Percentiles rank a stretch among this genome's conserved stretches.
Conservation (phyloP, 2,888 invertebrate genomes). For the Cetonia aurata region DNA sequence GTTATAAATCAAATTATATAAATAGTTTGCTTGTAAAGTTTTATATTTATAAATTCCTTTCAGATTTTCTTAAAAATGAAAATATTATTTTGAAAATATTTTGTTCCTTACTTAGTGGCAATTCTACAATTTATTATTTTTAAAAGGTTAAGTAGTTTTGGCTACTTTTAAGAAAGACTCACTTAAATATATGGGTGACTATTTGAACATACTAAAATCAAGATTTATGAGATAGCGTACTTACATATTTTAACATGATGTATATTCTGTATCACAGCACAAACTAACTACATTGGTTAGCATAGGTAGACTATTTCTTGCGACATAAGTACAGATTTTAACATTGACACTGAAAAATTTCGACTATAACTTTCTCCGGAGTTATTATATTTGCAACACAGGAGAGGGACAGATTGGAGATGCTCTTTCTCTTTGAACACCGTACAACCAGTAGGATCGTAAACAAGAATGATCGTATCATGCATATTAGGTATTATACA, state of each 20-base stretch:
- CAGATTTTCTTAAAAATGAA: too few relatives aligned
- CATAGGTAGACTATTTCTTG: constrained; percentile 13
- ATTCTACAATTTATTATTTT: too few relatives aligned
- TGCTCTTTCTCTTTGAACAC: constrained; percentile 9
- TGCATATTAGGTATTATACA: neutral
- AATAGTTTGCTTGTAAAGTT: too few relatives aligned
- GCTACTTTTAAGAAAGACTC: too few relatives aligned
- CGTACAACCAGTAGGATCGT: neutral
- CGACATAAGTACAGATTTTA: constrained; percentile 58
- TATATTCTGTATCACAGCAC: constrained; percentile 34
- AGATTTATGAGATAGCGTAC: constrained; percentile 3
- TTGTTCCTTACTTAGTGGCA: too few relatives aligned
- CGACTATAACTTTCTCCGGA: constrained; percentile 61
- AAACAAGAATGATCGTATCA: neutral
- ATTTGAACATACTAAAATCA: neutral
- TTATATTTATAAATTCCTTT: too few relatives aligned
- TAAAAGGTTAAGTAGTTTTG: too few relatives aligned
- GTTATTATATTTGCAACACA: constrained; percentile 2
- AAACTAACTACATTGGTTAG: constrained; percentile 9
- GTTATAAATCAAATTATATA: too few relatives aligned
- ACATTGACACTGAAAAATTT: constrained; percentile 63
- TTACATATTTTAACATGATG: constrained; percentile 34
- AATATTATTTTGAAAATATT: too few relatives aligned
- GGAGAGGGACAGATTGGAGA: constrained; percentile 19
- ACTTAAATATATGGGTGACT: too few relatives aligned